Base-by-base conservation (phyloP, 2,113 vertebrate species). In the Brachyistius frenatus region DNA sequence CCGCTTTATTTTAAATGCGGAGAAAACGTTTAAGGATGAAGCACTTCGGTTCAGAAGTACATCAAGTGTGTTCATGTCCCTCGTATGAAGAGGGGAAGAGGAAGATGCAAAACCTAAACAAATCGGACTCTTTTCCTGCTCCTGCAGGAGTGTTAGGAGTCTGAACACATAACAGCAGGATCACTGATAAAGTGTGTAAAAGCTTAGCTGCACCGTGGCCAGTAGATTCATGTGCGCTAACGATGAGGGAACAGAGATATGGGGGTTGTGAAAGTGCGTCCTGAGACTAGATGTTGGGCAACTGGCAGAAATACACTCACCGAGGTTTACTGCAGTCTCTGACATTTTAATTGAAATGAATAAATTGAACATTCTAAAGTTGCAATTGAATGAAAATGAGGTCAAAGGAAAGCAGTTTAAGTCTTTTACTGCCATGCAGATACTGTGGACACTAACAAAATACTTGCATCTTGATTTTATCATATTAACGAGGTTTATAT, bases 81-180 rank as follows among this genome's bases (percentile, higher is more conserved):
- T n/a, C 41, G 49, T 47, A 63, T 56, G 16, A 53, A 69, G 23
- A 16, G 14, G 7, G 36, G 35, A 46, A 78, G 32, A 66, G 35
- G 7, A 69, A 70, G 54, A 89, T 87, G 79, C 78, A 86, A 90
- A 92, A 52, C 35, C 5, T 78, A 88, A 83, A 73, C 87, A 89
- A 84, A 89, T 78, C 16, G 62, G 37, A 13, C 5, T 54, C 8
- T 55, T 53, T 58, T 36, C 66, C 73, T 41, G 61, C n/a, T 7
- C 32, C 75, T 71, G 55, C 41, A 66, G 15, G 69, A 56, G n/a
- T 44, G 39, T 46, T 66, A 13, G 14, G 2, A 8, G 53, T 36
- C 65, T 64, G 60, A 66, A 46, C 66, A 80, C 57, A 82, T 23
- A 23, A 44, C 63, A 72, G 16, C 13, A 15, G 31, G 33, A 41